Conservation (phyloP, 2,797 vertebrate genomes). For the Ceryle rudis region DNA sequence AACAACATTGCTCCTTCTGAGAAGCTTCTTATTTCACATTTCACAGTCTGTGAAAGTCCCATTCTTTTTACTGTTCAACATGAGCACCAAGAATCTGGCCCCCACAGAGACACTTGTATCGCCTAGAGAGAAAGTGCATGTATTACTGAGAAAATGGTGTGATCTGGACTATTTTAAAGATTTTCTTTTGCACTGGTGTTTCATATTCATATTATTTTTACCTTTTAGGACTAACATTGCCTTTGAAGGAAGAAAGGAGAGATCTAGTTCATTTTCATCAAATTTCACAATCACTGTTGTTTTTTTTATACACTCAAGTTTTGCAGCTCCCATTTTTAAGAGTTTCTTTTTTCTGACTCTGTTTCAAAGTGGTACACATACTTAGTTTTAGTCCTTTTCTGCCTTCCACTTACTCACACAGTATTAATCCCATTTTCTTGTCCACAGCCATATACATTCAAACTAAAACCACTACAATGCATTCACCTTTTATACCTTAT, state of each 20-base stretch:
- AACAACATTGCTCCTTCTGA: background rate
- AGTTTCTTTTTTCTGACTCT: background rate
- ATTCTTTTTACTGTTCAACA: background rate
- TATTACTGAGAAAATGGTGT: background rate
- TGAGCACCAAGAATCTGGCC: background rate
- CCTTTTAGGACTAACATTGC: slow-evolving; percentile 9
- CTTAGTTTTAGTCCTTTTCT: background rate
- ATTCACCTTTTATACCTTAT: background rate
- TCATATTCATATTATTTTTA: slow-evolving; percentile 29
- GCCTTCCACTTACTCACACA: background rate
- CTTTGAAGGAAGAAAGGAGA: background rate
- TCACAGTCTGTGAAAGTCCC: slow-evolving; percentile 1
- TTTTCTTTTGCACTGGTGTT: background rate
- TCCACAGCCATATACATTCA: background rate
- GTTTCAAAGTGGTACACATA: background rate
- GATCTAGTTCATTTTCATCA: background rate
- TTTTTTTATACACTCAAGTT: background rate
- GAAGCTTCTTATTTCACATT: slow-evolving; percentile 20
- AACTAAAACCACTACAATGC: background rate
- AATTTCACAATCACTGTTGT: background rate
- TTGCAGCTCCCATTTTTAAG: background rate
- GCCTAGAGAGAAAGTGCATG: background rate
- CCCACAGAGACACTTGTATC: background rate
- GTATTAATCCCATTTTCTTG: background rate
- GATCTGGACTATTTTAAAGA: slow-evolving; percentile 8